Base-by-base conservation (phyloP, 2,888 invertebrate genomes). In the Noctua janthe region DNA sequence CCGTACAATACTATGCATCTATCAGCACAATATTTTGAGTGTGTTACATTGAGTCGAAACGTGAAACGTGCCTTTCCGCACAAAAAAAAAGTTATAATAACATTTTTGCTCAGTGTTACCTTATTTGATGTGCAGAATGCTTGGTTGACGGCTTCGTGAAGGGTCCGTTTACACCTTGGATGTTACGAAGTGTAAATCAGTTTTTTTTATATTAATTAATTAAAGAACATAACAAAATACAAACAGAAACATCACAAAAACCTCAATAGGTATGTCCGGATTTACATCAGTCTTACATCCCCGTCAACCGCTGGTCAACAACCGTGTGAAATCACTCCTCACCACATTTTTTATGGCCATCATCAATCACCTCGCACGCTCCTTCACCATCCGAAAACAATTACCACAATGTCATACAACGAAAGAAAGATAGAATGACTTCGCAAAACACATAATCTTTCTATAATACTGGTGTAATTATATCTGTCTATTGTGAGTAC, bases 381-480 rank as follows among this genome's bases (percentile, higher is more conserved):
- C 72, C 73, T 35, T 56, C 8, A n/a, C 78, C 83, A 82, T 87
- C 82, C 85, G 71, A 77, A 71, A 85, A 81, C 81, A 82, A 85
- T 85, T 80, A 78, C 71, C 54, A 74, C 78, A 81, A 74, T 78
- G 84, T 87, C 84, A 80, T 83, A 70, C 15, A 71, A 51, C 82
- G 79, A 84, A 80, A 70, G 71, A 80, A 82, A 39, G 77, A 72
- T 47, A 47, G 81, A 90, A 91, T 95, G 95, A 95, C 91, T 93
- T 74, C 87, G 91, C 88, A 91, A 92, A 93, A 91, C 88, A 86
- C 90, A 89, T 94, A 95, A 95, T 95, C 91, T 92, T 90, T 82
- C 81, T 94, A 93, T 94, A 94, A 94, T 94, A 92, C 90, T 93
- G 92, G 90, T 90, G 93, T 96, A 95, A 95, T 96, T 95, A 93